Conservation (phyloP, 2,888 invertebrate genomes). For the Meliscaeva auricollis region DNA sequence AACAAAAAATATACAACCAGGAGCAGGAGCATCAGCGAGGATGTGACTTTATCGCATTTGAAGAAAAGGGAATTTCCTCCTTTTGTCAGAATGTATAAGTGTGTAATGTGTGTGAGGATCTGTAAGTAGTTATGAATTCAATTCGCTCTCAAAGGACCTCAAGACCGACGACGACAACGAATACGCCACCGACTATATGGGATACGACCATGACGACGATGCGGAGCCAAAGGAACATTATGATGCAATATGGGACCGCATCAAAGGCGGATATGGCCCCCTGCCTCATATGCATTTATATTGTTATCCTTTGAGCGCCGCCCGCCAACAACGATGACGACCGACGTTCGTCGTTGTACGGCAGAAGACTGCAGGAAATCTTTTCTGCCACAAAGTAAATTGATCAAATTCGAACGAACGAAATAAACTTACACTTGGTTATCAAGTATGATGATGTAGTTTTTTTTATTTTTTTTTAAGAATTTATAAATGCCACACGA, state of each 20-base stretch:
- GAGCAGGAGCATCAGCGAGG: conserved; percentile 9
- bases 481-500: conserved; percentile 43
- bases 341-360: neutral
- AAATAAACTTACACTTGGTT: conserved; percentile 23
- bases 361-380: conserved; percentile 22
- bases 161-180: neutral
- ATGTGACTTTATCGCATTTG: conserved; percentile 72
- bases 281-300: conserved; percentile 74
- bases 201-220: neutral
- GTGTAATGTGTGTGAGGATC: neutral
- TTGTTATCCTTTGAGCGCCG: conserved; percentile 68
- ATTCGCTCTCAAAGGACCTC: conserved; percentile 56
- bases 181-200: neutral
- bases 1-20: neutral
- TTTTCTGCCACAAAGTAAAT: conserved; percentile 53
- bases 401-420: conserved; percentile 50
- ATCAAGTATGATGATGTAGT: conserved; percentile 26
- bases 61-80: conserved; percentile 62
- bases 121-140: conserved; percentile 48
- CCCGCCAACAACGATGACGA: too few relatives aligned
- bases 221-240: conserved; percentile 36
- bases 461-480: neutral
- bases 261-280: conserved; percentile 63
- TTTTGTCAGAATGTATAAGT: neutral
- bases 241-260: conserved; percentile 62